Conservation (phyloP, 2,113 vertebrate genomes). For the Ascaphus truei region DNA sequence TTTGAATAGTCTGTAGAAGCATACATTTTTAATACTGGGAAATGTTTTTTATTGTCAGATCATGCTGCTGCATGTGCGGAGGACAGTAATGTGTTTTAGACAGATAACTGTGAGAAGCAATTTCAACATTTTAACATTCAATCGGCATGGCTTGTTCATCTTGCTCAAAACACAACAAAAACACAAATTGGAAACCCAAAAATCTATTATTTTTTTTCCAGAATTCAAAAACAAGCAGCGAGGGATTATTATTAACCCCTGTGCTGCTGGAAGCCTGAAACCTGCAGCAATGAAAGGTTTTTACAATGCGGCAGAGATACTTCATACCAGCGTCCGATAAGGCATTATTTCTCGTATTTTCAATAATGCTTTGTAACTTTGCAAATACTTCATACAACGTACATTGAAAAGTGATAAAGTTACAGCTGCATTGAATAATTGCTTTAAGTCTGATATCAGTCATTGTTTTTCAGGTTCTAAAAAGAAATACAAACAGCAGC, state of each 20-base stretch:
- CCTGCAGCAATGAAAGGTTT: too few relatives aligned
- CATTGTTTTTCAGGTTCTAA: too few relatives aligned
- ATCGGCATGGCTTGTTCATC: constrained; percentile 18
- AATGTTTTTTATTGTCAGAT: constrained; percentile 34
- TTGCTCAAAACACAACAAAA: constrained; percentile 8
- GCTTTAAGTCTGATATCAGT: too few relatives aligned
- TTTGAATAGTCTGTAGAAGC: constrained; percentile 34
- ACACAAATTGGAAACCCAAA: neutral
- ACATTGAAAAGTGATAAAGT: too few relatives aligned
- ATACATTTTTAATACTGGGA: constrained; percentile 33
- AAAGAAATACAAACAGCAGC: too few relatives aligned
- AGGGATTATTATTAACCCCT: too few relatives aligned
- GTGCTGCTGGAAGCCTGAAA: neutral
- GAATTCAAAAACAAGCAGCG: neutral
- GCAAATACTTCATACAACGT: too few relatives aligned
- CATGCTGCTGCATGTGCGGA: constrained; percentile 29
- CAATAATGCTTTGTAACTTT: too few relatives aligned
- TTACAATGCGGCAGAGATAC: too few relatives aligned
- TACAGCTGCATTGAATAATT: too few relatives aligned
- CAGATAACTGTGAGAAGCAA: constrained; percentile 35
- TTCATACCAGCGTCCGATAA: too few relatives aligned
- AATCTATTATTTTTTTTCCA: too few relatives aligned
- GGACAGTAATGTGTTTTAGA: constrained; percentile 37
- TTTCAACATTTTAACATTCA: constrained; percentile 33
- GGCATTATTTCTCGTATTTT: neutral